A percentile compares a stretch with the other conserved stretches of the same genome.
phyloP scores from a whole-genome alignment of 1,140 invertebrate genomes.

The Drosophila bocqueti region DNA sequence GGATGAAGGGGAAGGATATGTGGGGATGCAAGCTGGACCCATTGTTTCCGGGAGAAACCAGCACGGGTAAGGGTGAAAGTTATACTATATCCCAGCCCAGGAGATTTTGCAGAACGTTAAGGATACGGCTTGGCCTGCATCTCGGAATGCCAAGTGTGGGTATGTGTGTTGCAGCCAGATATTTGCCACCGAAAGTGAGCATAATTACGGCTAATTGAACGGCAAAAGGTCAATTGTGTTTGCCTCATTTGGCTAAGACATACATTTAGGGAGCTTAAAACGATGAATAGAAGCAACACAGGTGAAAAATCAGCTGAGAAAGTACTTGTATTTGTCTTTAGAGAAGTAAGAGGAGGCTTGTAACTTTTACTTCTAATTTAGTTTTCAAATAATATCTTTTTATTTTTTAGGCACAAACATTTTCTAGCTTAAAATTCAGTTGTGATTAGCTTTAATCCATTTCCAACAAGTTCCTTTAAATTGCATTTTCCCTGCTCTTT shows the following conservation, averaged over 20 bases:
- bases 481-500: background rate
- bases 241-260: slow-evolving; percentile 15
- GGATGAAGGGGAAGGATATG: background rate
- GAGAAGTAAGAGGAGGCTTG: too few species aligned
- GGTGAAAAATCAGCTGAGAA: too few species aligned
- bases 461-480: slow-evolving; percentile 10
- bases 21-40: background rate
- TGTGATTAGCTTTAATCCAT: background rate
- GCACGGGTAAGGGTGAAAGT: slow-evolving; percentile 8
- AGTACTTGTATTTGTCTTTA: background rate
- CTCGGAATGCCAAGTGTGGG: slow-evolving; percentile 10
- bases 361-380: too few species aligned
- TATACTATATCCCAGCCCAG: slow-evolving; percentile 12
- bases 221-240: background rate
- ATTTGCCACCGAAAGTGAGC: slow-evolving; percentile 38
- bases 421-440: too few species aligned
- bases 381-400: too few species aligned
- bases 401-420: too few species aligned
- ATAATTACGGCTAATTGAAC: slow-evolving; percentile 42
- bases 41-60: slow-evolving; percentile 4
- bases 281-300: background rate
- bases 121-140: slow-evolving; percentile 26
- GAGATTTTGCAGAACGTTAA: slow-evolving; percentile 8
- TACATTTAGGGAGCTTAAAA: background rate
- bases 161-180: background rate